Evolutionary conservation across 2,797 vertebrate genomes (phyloP), one percentile per base, ranked within the genome.

Genomic region (Propithecus deckenii): DNA sequence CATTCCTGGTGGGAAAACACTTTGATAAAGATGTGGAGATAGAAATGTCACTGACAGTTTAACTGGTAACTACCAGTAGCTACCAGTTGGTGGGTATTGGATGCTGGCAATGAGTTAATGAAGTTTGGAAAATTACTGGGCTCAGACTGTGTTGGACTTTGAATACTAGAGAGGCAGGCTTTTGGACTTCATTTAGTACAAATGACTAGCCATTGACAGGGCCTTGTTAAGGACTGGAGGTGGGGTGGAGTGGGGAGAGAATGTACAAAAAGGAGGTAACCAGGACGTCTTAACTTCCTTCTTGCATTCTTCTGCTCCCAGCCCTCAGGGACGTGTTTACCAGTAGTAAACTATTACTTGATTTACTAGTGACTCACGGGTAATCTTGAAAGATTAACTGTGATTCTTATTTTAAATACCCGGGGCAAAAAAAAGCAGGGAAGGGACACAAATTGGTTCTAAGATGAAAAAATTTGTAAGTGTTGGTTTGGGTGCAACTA

Each of bases 41-140:
- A 48, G 50, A 89, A 89, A 38, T 86, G 46, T 59, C n/a, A 38
- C 23, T 89, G 79, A n/a, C 74, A 80, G 7, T 85, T 87, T 96
- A 32, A 46, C 11, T 93, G 57, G 43, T 92, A 59, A 63, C 43
- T 43, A 43, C 30, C 71, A 65, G 84, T 87, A 89, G 80, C 46
- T 93, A 67, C 38, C 69, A 95, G 30, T 89, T 96, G 55, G 22
- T 94, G 25, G 18, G 6, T 79, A 38, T 97, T 93, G 69, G 74
- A 46, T 89, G 10, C 35, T 96, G 30, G 57, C 81, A 84, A 89
- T 92, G 55, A 80, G 38, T 65, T 90, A 91, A 85, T 74, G 78
- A 86, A 4, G 25, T 79, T 95, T 69, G 85, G 79, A 46, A 95
- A 89, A 78, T 83, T 86, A 94, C 41, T 92, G 61, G 2, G 6